Conservation (phyloP, 2,113 vertebrate species). For the human region GRCh38 chr12:1840501-1841000, state of each 20-base stretch:
- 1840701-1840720: accelerated
- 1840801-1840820: conserved; percentile 78
- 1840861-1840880: neutral
- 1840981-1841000: neutral
- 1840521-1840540: neutral
- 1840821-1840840: conserved; percentile 76
- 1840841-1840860: neutral
- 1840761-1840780: conserved; percentile 89
- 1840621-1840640: neutral
- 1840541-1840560: neutral
- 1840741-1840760: conserved; percentile 93
- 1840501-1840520: neutral
- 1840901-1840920: accelerated
- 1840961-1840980: neutral
- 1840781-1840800: conserved; percentile 90
- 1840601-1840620: too few relatives aligned
- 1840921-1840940: neutral
- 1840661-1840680: neutral
- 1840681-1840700: neutral
- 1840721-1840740: conserved; percentile 87
- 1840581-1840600: neutral
- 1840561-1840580: neutral
- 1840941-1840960: too few relatives aligned
- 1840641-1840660: accelerated
- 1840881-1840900: neutral